A percentile compares a stretch with the other conserved stretches of the same genome.
Conservation (phyloP, 2,797 vertebrate genomes). For the Aphelocoma californica region DNA sequence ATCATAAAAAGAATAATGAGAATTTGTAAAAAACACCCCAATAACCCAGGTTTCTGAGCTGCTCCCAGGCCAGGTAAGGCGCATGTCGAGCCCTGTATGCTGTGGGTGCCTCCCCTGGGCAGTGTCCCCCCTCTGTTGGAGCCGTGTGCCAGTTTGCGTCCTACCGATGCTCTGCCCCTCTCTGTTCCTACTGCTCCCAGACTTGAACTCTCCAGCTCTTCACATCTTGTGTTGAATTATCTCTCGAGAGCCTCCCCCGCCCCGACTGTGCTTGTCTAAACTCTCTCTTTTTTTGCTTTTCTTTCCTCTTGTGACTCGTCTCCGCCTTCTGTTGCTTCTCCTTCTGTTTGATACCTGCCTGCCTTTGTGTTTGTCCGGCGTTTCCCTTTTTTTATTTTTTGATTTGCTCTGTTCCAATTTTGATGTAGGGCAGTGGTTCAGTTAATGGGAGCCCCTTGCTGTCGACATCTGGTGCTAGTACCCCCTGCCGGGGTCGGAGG, state of each 20-base stretch:
- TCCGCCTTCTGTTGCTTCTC: slow-evolving; percentile 50
- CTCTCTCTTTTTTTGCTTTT: slow-evolving; percentile 69
- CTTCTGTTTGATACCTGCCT: slow-evolving; percentile 48
- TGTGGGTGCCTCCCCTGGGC: slow-evolving; percentile 42
- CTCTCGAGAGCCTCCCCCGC: slow-evolving; percentile 40
- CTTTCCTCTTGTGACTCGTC: slow-evolving; percentile 48
- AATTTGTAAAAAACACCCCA: neutral
- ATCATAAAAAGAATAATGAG: too few species aligned
- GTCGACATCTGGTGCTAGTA: slow-evolving; percentile 89
- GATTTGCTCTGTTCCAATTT: slow-evolving; percentile 89
- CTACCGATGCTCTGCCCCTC: neutral
- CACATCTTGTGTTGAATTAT: slow-evolving; percentile 67
- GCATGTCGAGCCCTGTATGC: slow-evolving; percentile 21
- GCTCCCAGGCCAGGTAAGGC: slow-evolving; percentile 45
- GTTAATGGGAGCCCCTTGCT: slow-evolving; percentile 87
- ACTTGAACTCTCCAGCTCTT: slow-evolving; percentile 4
- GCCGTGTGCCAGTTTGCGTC: slow-evolving; percentile 40
- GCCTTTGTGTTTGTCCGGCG: slow-evolving; percentile 52
- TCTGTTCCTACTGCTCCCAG: slow-evolving; percentile 13
- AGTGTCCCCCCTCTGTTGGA: slow-evolving; percentile 39
- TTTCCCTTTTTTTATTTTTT: slow-evolving; percentile 75
- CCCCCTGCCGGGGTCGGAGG: slow-evolving; percentile 89
- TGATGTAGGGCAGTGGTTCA: slow-evolving; percentile 93
- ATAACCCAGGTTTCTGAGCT: neutral
- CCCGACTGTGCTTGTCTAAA: slow-evolving; percentile 61